These are phyloP conservation scores for Ardeotis arabs DNA, from an alignment of 2,113 vertebrate genomes.

Conservation along the genomic window DNA sequence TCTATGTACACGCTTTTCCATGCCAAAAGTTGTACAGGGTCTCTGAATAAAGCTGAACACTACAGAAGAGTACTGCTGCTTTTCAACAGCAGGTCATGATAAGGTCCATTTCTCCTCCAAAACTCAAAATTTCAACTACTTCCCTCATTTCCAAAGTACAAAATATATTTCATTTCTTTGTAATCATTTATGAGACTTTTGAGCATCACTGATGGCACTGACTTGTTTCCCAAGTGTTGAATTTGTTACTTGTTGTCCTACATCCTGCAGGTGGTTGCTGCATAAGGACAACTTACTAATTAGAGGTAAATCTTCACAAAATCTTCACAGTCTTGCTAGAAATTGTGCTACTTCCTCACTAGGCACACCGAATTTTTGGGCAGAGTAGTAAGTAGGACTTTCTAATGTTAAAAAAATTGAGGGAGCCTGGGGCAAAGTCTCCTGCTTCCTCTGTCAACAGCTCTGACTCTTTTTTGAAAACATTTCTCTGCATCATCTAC, in stretches of 20 bases:
- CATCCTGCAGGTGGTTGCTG: background rate
- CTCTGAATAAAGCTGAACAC: background rate
- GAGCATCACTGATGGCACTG: background rate
- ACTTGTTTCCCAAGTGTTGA: background rate
- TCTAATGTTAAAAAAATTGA: background rate
- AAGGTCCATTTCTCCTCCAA: background rate
- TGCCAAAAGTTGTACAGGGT: background rate
- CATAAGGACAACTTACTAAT: background rate
- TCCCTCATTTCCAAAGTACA: background rate
- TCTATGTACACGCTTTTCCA: background rate
- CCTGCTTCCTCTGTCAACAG: background rate
- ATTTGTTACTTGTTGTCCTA: background rate
- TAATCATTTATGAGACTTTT: background rate
- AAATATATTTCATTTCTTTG: background rate
- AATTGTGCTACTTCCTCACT: background rate
- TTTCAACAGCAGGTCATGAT: background rate
- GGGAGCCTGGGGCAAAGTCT: background rate
- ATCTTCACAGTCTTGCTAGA: background rate
- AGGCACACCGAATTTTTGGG: background rate
- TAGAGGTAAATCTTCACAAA: background rate
- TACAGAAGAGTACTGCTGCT: background rate
- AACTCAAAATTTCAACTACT: background rate
- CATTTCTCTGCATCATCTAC: background rate
- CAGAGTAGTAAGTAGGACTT: background rate
- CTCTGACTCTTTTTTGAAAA: background rate